A percentile compares a stretch with the other conserved stretches of the same genome.
phyloP scores from a whole-genome alignment of 1,140 invertebrate species.

The Brachystomella parvula region DNA sequence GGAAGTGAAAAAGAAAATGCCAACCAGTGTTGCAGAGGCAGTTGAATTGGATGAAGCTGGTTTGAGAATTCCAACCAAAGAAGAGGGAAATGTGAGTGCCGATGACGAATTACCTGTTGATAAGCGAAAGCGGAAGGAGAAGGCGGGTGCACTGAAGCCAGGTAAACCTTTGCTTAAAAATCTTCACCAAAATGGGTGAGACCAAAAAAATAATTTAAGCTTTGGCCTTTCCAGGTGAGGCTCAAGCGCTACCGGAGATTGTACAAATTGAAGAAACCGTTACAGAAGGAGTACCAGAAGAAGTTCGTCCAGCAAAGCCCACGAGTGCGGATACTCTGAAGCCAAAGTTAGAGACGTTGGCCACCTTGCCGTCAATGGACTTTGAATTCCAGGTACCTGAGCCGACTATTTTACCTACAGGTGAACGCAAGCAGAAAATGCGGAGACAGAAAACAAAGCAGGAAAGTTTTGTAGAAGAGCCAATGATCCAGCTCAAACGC shows the following conservation, averaged over 20 bases:
- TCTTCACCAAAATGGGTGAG: neutral
- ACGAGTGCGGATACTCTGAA: neutral
- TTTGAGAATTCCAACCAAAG: no score
- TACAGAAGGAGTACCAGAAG: neutral
- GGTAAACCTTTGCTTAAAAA: neutral
- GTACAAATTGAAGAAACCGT: slow-evolving; percentile 3
- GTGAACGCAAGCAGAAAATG: slow-evolving; percentile 3
- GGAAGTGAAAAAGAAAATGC: neutral
- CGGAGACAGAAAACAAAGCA: neutral
- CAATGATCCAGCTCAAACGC: neutral
- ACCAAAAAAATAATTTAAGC: neutral
- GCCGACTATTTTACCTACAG: neutral
- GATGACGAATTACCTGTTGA: neutral
- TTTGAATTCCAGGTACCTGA: neutral
- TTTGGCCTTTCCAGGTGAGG: neutral
- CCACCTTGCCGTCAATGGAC: neutral
- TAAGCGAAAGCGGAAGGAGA: neutral
- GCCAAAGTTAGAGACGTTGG: neutral
- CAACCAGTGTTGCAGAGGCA: neutral
- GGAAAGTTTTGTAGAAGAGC: neutral
- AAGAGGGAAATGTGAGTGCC: no score
- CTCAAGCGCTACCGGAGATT: neutral
- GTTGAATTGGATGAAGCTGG: neutral
- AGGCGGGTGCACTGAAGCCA: neutral
- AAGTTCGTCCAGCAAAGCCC: neutral